phyloP scores from a whole-genome alignment of 2,888 invertebrate genomes.

The Ferdinandea cuprea region DNA sequence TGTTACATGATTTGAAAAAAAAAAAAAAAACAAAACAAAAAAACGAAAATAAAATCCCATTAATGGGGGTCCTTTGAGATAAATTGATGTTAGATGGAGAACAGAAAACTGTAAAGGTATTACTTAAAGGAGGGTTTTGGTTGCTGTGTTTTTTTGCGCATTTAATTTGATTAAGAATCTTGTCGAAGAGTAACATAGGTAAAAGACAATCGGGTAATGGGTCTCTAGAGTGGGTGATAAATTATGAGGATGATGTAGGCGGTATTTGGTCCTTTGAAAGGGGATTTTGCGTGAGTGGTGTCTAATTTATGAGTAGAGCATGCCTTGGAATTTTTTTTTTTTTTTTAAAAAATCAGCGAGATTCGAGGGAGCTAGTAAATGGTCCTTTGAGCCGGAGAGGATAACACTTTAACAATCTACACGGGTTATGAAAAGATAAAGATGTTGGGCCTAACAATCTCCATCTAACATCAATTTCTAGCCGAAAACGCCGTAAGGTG shows the following conservation, averaged over 20 bases:
- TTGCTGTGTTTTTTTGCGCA: not conserved
- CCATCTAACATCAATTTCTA: no score
- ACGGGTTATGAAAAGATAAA: no score
- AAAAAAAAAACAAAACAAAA: not conserved
- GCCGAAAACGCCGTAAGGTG: no score
- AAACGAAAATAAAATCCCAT: not conserved
- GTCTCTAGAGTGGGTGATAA: not conserved
- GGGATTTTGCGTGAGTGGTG: no score
- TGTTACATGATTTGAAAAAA: not conserved
- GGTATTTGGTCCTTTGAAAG: no score
- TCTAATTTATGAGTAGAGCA: no score
- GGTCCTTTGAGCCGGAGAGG: no score
- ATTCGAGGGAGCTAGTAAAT: no score
- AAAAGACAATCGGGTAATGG: not conserved
- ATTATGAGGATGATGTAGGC: not conserved
- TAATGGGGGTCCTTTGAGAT: constrained; percentile 4
- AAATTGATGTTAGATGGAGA: not conserved
- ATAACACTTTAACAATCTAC: no score
- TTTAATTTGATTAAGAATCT: not conserved
- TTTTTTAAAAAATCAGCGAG: no score
- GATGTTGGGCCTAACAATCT: no score
- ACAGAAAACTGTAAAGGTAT: not conserved
- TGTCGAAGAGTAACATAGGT: not conserved
- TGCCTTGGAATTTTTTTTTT: no score
- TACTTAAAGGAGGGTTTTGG: not conserved